A percentile compares a stretch with the other conserved stretches of the same genome.
Conservation (phyloP, 2,113 vertebrate genomes). For the Oryzias melastigma region DNA sequence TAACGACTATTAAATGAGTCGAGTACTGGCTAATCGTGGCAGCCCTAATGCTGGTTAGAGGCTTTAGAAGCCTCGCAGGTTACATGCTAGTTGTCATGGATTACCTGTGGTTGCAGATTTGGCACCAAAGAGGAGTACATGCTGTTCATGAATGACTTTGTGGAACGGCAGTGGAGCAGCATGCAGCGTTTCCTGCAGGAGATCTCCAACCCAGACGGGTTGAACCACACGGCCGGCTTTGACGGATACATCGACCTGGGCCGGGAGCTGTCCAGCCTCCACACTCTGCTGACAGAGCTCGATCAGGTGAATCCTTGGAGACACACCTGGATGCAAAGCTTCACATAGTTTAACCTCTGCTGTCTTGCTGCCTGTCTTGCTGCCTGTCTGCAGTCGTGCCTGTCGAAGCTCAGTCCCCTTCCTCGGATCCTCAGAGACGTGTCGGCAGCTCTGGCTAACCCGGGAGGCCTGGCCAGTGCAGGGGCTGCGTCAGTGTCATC, state of each 20-base stretch:
- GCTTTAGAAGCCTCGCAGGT: too few relatives aligned
- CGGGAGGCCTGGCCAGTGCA: constrained; percentile 77
- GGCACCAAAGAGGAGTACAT: constrained; percentile 98
- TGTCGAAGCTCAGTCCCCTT: constrained; percentile 88
- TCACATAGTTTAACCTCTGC: neutral
- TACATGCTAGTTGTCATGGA: neutral
- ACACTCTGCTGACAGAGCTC: constrained; percentile 90
- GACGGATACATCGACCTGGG: constrained; percentile 98
- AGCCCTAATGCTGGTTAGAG: too few relatives aligned
- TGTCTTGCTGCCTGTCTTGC: too few relatives aligned
- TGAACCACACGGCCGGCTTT: constrained; percentile 92
- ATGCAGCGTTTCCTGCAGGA: constrained; percentile 97
- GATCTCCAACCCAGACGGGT: constrained; percentile 93
- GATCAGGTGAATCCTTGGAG: constrained; percentile 83
- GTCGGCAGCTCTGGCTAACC: constrained; percentile 84
- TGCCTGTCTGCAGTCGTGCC: constrained; percentile 43
- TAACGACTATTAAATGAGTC: too few relatives aligned
- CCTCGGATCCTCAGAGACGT: constrained; percentile 93
- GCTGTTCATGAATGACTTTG: constrained; percentile 99
- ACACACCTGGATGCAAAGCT: neutral
- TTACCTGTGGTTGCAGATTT: constrained; percentile 77
- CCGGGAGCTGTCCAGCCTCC: constrained; percentile 89
- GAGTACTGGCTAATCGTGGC: too few relatives aligned
- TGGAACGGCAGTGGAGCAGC: constrained; percentile 95
- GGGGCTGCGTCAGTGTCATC: constrained; percentile 75